phyloP scores from a whole-genome alignment of 2,888 invertebrate genomes.

The Laothoe populi region DNA sequence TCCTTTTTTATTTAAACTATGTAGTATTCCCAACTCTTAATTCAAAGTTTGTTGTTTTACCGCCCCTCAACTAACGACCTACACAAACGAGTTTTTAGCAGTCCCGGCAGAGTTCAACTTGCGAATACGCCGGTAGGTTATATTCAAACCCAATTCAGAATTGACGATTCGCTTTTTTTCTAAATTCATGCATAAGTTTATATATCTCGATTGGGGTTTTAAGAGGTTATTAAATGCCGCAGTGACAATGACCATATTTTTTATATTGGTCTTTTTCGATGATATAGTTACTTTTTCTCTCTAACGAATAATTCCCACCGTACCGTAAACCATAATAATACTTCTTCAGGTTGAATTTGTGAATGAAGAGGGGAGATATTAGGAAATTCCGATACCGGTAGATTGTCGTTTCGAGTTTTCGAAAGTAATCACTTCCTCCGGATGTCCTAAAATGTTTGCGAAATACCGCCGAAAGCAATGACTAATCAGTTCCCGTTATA shows the following conservation, averaged over 20 bases:
- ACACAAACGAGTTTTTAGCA: constrained; percentile 39
- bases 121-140: constrained; percentile 8
- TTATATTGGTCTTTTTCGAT: too few species aligned
- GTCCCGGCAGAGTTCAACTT: constrained; percentile 24
- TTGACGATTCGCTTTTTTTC: neutral
- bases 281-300: neutral
- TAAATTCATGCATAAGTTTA: neutral
- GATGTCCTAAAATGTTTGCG: constrained; percentile 19
- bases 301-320: neutral
- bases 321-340: neutral
- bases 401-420: neutral
- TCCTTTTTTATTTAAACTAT: neutral
- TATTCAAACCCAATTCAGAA: neutral
- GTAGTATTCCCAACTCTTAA: constrained; percentile 3
- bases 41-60: neutral
- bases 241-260: too few species aligned
- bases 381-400: neutral
- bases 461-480: constrained; percentile 5
- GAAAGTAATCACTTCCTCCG: constrained; percentile 17
- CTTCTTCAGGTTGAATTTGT: neutral
- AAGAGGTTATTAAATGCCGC: neutral
- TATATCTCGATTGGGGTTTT: neutral
- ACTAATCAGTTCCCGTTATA: constrained; percentile 10
- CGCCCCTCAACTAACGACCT: constrained; percentile 39
- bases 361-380: neutral